A percentile compares a stretch with the other conserved stretches of the same genome.
Conservation (phyloP, 2,113 vertebrate genomes). For the Nothobranchius furzeri region DNA sequence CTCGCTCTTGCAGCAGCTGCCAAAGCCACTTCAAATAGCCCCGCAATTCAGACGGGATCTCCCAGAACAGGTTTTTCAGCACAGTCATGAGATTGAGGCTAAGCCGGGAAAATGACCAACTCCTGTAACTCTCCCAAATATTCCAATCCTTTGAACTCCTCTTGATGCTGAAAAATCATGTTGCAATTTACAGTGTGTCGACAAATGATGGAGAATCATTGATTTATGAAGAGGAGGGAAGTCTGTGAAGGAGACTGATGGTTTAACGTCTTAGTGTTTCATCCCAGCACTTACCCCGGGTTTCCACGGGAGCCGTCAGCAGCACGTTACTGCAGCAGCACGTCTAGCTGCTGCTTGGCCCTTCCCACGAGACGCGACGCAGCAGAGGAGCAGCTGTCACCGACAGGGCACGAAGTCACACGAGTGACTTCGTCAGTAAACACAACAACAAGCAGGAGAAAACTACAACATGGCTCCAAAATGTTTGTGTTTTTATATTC, state of each 20-base stretch:
- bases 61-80: slow-evolving; percentile 62
- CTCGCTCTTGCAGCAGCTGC: slow-evolving; percentile 53
- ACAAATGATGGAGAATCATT: slow-evolving; percentile 49
- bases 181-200: slow-evolving; percentile 45
- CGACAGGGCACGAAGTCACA: too few relatives aligned
- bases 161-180: slow-evolving; percentile 32
- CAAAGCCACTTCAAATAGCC: slow-evolving; percentile 65
- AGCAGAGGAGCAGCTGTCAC: too few relatives aligned
- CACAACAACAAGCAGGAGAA: too few relatives aligned
- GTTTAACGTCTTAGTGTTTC: slow-evolving; percentile 27
- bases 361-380: too few relatives aligned
- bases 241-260: slow-evolving; percentile 47
- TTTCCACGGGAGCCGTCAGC: too few relatives aligned
- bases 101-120: slow-evolving; percentile 58
- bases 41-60: slow-evolving; percentile 59
- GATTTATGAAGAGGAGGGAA: slow-evolving; percentile 52
- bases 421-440: too few relatives aligned
- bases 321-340: too few relatives aligned
- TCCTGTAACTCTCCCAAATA: slow-evolving; percentile 59
- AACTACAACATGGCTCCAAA: too few relatives aligned
- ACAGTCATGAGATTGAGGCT: slow-evolving; percentile 61
- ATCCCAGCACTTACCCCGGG: slow-evolving; percentile 28
- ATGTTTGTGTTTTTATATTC: too few relatives aligned
- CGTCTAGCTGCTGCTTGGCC: too few relatives aligned
- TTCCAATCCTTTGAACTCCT: slow-evolving; percentile 62